Percentiles rank a stretch among this genome's conserved stretches.
These are phyloP conservation scores for Beris chalybata DNA, from an alignment of 2,888 invertebrate species.

Conservation along the genomic window DNA sequence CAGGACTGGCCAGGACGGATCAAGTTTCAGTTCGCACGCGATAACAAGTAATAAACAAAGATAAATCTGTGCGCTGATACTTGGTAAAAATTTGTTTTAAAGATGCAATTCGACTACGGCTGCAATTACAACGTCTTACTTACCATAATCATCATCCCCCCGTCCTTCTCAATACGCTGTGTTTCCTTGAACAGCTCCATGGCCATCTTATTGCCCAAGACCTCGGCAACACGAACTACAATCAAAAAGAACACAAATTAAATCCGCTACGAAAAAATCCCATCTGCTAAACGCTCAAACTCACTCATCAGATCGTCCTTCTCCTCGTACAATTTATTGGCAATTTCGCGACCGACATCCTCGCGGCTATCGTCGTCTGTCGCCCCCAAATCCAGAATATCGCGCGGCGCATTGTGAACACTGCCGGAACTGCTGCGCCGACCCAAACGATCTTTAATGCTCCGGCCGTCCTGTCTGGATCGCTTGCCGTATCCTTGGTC, in stretches of 20 bases:
- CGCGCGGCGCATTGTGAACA: slow-evolving; percentile 57
- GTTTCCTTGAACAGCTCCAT: slow-evolving; percentile 77
- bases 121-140: slow-evolving; percentile 42
- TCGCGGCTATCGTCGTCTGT: slow-evolving; percentile 60
- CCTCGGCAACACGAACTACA: slow-evolving; percentile 69
- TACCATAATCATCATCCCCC: slow-evolving; percentile 85
- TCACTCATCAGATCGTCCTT: slow-evolving; percentile 74
- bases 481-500: slow-evolving; percentile 8
- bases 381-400: slow-evolving; percentile 62
- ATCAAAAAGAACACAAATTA: slow-evolving; percentile 2
- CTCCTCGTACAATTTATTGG: slow-evolving; percentile 72
- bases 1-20: no score
- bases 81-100: no score
- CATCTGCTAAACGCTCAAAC: slow-evolving; percentile 43
- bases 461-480: slow-evolving; percentile 41
- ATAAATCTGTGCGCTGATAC: no score
- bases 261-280: not conserved
- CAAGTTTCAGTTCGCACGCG: no score
- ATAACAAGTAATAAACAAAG: no score
- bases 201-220: slow-evolving; percentile 72
- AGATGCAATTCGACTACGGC: not conserved
- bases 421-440: slow-evolving; percentile 53
- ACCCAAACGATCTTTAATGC: slow-evolving; percentile 48
- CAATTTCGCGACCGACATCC: slow-evolving; percentile 70
- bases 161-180: slow-evolving; percentile 77